These are phyloP conservation scores for Rhopalosiphum padi DNA, from an alignment of 1,140 invertebrate genomes.

Conservation along the genomic window DNA sequence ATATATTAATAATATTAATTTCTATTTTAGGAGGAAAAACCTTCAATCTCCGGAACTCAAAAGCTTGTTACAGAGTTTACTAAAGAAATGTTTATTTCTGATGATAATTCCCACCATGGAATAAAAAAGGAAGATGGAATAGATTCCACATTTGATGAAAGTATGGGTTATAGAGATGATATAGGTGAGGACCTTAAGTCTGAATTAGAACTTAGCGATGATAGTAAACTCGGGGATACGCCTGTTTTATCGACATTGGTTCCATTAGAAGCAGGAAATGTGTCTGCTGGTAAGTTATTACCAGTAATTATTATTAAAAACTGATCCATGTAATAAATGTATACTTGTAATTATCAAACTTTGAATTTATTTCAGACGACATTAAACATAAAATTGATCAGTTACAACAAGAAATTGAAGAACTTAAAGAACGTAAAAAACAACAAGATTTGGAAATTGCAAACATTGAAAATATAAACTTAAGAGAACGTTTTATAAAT, in stretches of 20 bases:
- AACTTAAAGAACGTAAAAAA: slow-evolving; percentile 74
- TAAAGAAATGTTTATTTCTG: slow-evolving; percentile 67
- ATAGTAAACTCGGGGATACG: slow-evolving; percentile 50
- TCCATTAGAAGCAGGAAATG: slow-evolving; percentile 53
- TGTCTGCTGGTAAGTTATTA: slow-evolving; percentile 31
- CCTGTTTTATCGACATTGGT: slow-evolving; percentile 53
- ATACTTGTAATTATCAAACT: not conserved
- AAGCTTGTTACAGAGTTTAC: slow-evolving; percentile 67
- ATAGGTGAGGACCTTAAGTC: slow-evolving; percentile 50
- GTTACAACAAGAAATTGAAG: slow-evolving; percentile 73
- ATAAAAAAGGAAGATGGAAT: slow-evolving; percentile 38
- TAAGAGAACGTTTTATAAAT: slow-evolving; percentile 82
- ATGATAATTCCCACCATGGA: slow-evolving; percentile 57
- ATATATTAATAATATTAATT: not conserved
- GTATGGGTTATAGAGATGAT: slow-evolving; percentile 45
- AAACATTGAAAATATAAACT: slow-evolving; percentile 83
- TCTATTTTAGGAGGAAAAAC: slow-evolving; percentile 44
- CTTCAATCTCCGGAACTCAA: slow-evolving; percentile 36
- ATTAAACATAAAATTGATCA: slow-evolving; percentile 60
- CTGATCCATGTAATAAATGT: not conserved
- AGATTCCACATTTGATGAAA: slow-evolving; percentile 46
- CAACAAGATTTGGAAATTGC: slow-evolving; percentile 84
- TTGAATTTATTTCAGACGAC: slow-evolving; percentile 59
- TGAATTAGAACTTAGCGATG: slow-evolving; percentile 53
- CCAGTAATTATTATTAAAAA: not conserved